Conservation (phyloP, 2,888 invertebrate species). For the Eristalis intricaria region DNA sequence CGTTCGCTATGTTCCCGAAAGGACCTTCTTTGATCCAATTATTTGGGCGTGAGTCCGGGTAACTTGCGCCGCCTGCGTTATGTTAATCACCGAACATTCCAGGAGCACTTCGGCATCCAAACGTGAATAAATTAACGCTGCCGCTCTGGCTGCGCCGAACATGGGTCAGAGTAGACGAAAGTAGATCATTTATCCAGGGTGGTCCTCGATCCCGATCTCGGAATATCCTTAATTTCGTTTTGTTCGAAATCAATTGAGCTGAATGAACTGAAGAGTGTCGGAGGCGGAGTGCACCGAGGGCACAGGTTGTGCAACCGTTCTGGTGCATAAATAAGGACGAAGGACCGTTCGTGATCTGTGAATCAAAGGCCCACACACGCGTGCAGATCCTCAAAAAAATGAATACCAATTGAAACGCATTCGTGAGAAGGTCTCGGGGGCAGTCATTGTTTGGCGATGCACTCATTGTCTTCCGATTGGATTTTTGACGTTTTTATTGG, state of each 20-base stretch:
- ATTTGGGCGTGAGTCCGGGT: constrained; percentile 66
- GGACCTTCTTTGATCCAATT: constrained; percentile 64
- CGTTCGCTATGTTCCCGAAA: neutral
- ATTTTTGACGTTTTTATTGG: constrained; percentile 70
- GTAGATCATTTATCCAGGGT: constrained; percentile 66
- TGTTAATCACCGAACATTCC: constrained; percentile 65
- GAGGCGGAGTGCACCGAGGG: constrained; percentile 12
- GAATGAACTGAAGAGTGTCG: constrained; percentile 30
- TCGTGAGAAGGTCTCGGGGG: constrained; percentile 40
- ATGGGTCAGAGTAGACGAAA: constrained; percentile 20
- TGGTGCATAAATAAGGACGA: constrained; percentile 42
- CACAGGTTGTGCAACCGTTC: constrained; percentile 48
- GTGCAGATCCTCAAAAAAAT: constrained; percentile 50
- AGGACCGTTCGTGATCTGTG: constrained; percentile 46
- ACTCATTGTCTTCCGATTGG: constrained; percentile 43
- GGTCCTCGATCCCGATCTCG: constrained; percentile 49
- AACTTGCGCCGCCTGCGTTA: constrained; percentile 44
- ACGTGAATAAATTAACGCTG: constrained; percentile 62
- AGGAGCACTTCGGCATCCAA: constrained; percentile 41
- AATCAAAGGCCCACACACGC: constrained; percentile 78
- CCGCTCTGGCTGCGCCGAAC: constrained; percentile 5
- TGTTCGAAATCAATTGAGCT: constrained; percentile 67
- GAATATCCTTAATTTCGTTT: constrained; percentile 49
- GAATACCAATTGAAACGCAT: constrained; percentile 12
- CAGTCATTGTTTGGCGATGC: neutral